These are phyloP conservation scores for Amphipyra tragopoginis DNA, from an alignment of 2,888 invertebrate genomes.

Conservation along the genomic window DNA sequence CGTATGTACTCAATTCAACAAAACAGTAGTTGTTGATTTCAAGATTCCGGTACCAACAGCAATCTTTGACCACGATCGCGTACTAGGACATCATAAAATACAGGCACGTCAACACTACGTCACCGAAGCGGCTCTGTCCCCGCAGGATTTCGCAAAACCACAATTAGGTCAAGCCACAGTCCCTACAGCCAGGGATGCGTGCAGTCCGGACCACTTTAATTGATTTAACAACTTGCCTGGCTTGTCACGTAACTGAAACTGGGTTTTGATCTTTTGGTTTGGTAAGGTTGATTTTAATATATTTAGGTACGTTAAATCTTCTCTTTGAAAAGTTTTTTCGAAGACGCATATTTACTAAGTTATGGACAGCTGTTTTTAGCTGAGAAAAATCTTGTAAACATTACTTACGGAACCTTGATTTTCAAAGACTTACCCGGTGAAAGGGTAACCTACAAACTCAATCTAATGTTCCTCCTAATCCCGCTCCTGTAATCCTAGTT, in stretches of 20 bases:
- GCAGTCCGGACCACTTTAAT: constrained; percentile 30
- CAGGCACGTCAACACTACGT: constrained; percentile 32
- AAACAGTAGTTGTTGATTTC: too few relatives aligned
- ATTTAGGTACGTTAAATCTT: too few relatives aligned
- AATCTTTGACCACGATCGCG: not conserved
- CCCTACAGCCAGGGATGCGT: constrained; percentile 31
- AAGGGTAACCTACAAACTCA: too few relatives aligned
- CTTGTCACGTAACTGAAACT: constrained; percentile 36
- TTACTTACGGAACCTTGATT: too few relatives aligned
- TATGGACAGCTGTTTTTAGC: too few relatives aligned
- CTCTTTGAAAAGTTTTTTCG: too few relatives aligned
- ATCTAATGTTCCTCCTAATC: too few relatives aligned
- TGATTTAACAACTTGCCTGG: constrained; percentile 37
- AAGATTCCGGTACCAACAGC: not conserved
- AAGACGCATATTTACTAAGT: too few relatives aligned
- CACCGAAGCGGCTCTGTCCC: constrained; percentile 7
- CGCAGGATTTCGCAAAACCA: constrained; percentile 29
- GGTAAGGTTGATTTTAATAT: too few relatives aligned
- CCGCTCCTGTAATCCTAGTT: not conserved
- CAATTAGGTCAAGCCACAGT: constrained; percentile 57
- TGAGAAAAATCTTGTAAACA: too few relatives aligned
- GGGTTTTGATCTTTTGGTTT: constrained; percentile 5
- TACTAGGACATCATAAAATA: constrained; percentile 49
- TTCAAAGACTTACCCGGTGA: too few relatives aligned
- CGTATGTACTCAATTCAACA: too few relatives aligned